These are phyloP conservation scores for Istiophorus platypterus DNA, from an alignment of 2,113 vertebrate species.

Conservation along the genomic window DNA sequence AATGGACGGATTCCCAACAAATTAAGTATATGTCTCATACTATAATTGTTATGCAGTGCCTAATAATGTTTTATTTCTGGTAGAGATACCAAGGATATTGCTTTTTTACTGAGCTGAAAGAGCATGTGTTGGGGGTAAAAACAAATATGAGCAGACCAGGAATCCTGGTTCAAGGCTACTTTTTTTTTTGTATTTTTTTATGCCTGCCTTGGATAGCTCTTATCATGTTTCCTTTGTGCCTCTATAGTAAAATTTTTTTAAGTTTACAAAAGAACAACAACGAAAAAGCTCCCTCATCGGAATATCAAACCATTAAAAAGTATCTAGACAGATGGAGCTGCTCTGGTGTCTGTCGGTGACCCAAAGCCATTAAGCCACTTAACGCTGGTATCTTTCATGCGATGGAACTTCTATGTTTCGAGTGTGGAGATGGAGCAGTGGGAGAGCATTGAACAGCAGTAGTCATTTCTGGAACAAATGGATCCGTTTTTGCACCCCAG, in stretches of 20 bases:
- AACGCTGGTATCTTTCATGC: conserved; percentile 46
- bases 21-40: not conserved
- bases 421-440: conserved; percentile 34
- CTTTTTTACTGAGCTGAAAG: not conserved
- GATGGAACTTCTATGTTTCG: conserved; percentile 28
- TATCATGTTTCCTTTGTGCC: not conserved
- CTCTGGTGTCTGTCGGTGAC: conserved; percentile 30
- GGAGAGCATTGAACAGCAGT: conserved; percentile 19
- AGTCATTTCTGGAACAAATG: conserved; percentile 51
- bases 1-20: not conserved
- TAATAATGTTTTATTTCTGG: conserved; percentile 1
- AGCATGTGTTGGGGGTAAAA: not conserved
- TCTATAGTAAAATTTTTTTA: not conserved
- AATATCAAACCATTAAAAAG: conserved; percentile 12
- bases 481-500: conserved; percentile 25
- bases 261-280: no score
- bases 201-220: not conserved
- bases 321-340: not conserved
- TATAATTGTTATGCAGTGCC: no score
- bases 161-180: not conserved
- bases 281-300: not conserved
- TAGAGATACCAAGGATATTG: not conserved
- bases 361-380: conserved; percentile 53
- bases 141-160: not conserved
- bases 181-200: not conserved